Conservation (phyloP, 2,797 vertebrate species). For the Leptodactylus fallax region DNA sequence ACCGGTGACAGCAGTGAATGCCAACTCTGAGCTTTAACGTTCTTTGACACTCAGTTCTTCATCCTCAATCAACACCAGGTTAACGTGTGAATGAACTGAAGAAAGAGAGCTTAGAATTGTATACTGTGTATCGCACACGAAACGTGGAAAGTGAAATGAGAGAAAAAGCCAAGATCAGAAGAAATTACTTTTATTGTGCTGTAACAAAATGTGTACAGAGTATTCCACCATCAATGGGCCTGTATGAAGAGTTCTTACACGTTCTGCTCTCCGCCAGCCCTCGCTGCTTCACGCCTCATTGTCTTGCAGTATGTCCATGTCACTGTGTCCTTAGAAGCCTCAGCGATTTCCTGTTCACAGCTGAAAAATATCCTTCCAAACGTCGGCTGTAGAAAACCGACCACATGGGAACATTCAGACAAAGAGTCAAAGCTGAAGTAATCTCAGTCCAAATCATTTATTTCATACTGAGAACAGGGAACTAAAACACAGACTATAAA, state of each 20-base stretch:
- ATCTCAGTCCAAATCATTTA: slow-evolving; percentile 41
- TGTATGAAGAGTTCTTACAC: background rate
- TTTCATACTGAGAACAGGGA: slow-evolving; percentile 1
- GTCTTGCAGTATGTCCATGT: background rate
- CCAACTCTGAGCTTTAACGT: too few species aligned
- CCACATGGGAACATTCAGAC: background rate
- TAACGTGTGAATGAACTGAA: background rate
- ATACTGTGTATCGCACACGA: background rate
- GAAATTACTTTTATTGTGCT: background rate
- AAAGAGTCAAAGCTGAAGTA: background rate
- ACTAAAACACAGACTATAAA: slow-evolving; percentile 36
- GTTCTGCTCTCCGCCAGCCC: too few species aligned
- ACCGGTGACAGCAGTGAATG: too few species aligned
- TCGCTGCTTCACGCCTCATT: too few species aligned
- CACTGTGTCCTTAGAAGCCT: background rate
- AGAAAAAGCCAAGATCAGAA: background rate
- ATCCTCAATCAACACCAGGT: too few species aligned
- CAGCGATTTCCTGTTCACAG: background rate
- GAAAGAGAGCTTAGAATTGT: background rate
- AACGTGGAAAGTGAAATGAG: background rate
- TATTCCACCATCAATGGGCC: background rate
- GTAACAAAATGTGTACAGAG: background rate
- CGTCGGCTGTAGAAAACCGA: background rate
- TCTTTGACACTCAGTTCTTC: too few species aligned
- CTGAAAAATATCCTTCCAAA: background rate